Conservation (phyloP, 2,797 vertebrate genomes). For the Rhynchotus rufescens region DNA sequence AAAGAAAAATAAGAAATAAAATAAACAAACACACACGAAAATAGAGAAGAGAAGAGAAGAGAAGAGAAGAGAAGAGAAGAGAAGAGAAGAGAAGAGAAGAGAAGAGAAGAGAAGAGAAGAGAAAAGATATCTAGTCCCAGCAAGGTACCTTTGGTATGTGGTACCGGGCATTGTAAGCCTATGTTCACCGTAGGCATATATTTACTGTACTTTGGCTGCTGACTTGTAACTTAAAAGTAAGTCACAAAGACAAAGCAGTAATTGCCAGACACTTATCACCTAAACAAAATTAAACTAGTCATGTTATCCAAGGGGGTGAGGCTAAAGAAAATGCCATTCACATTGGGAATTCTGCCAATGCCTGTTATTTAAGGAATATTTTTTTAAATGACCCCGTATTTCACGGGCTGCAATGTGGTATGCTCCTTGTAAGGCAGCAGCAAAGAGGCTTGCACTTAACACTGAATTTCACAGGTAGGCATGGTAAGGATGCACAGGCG, state of each 20-base stretch:
- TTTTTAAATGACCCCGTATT: conserved; percentile 7
- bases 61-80: too few relatives aligned
- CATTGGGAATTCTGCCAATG: conserved; percentile 12
- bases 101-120: neutral
- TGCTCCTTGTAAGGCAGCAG: conserved; percentile 50
- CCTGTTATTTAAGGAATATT: neutral
- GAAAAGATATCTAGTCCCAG: neutral
- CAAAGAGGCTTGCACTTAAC: neutral
- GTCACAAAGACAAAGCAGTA: neutral
- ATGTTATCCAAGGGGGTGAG: neutral
- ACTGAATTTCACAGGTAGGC: conserved; percentile 23
- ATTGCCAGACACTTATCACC: neutral
- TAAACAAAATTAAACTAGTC: neutral
- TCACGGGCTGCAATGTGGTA: conserved; percentile 1
- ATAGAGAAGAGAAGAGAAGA: neutral
- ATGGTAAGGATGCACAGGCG: neutral
- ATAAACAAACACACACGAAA: neutral
- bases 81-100: too few relatives aligned
- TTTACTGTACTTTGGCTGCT: neutral
- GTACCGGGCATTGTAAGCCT: neutral
- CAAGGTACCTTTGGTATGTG: neutral
- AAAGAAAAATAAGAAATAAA: neutral
- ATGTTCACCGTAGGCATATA: too few relatives aligned
- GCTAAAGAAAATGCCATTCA: neutral
- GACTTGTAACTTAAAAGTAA: neutral